Conservation (phyloP, 2,113 vertebrate genomes). For the Chaetorhynchus papuensis region DNA sequence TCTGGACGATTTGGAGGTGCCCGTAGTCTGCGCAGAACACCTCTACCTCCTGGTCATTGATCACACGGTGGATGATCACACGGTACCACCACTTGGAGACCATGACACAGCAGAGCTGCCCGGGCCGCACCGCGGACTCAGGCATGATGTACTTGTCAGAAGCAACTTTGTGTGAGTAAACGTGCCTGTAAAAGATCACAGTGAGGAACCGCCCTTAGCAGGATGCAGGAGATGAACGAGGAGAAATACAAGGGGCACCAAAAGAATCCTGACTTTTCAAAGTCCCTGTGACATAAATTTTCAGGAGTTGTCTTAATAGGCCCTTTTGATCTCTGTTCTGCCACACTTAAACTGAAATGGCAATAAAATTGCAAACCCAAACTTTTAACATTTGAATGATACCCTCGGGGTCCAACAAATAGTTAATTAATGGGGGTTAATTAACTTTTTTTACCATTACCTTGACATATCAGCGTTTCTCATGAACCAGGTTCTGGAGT, state of each 20-base stretch:
- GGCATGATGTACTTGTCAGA: slow-evolving; percentile 82
- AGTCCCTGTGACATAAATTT: neutral
- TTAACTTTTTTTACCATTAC: neutral
- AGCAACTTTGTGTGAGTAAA: slow-evolving; percentile 80
- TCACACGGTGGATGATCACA: slow-evolving; percentile 80
- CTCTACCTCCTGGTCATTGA: slow-evolving; percentile 77
- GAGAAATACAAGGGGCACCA: neutral
- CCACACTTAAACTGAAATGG: neutral
- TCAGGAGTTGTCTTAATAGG: neutral
- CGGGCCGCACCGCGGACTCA: slow-evolving; percentile 72
- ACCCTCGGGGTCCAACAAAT: neutral
- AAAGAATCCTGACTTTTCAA: neutral
- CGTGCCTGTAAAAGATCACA: slow-evolving; percentile 70
- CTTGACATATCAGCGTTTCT: neutral
- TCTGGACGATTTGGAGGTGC: slow-evolving; percentile 71
- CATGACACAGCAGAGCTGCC: slow-evolving; percentile 86
- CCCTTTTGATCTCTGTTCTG: neutral
- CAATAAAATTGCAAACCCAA: neutral
- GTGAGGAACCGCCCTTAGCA: neutral
- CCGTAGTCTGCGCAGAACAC: slow-evolving; percentile 91
- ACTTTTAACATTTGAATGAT: neutral
- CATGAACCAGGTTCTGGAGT: neutral
- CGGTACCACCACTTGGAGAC: slow-evolving; percentile 88
- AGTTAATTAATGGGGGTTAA: neutral
- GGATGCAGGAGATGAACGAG: neutral